Conservation (phyloP, 1,140 invertebrate genomes). For the Apis mellifera region DNA sequence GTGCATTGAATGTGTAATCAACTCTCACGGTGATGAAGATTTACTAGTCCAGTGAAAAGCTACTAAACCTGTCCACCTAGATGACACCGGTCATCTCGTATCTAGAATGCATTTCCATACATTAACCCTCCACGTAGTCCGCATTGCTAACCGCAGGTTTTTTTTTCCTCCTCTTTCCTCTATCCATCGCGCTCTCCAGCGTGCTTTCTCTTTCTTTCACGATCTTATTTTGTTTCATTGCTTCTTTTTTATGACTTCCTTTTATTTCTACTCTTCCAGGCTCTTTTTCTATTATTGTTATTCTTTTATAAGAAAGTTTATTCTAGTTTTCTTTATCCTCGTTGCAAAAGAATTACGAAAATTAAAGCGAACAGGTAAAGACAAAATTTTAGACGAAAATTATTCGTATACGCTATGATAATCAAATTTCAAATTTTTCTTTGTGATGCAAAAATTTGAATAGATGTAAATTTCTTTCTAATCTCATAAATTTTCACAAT, state of each 20-base stretch:
- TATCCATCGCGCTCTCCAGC: neutral
- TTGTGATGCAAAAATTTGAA: no score
- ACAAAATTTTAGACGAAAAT: no score
- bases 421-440: no score
- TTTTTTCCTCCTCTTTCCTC: neutral
- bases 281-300: neutral
- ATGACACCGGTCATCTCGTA: constrained; percentile 64
- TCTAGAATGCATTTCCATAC: constrained; percentile 68
- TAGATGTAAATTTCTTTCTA: no score
- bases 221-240: neutral
- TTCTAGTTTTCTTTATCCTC: no score
- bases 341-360: no score
- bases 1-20: constrained; percentile 57
- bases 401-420: no score
- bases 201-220: no score
- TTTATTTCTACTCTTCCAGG: neutral
- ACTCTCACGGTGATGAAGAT: constrained; percentile 65
- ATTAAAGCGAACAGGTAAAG: no score
- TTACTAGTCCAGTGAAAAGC: constrained; percentile 66
- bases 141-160: neutral
- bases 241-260: neutral
- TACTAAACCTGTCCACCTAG: constrained; percentile 46
- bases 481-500: no score
- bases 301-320: no score
- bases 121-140: constrained; percentile 59